A percentile compares a stretch with the other conserved stretches of the same genome.
Evolutionary conservation across 1,140 invertebrate species (phyloP).

Genomic region (Nasonia giraulti): DNA sequence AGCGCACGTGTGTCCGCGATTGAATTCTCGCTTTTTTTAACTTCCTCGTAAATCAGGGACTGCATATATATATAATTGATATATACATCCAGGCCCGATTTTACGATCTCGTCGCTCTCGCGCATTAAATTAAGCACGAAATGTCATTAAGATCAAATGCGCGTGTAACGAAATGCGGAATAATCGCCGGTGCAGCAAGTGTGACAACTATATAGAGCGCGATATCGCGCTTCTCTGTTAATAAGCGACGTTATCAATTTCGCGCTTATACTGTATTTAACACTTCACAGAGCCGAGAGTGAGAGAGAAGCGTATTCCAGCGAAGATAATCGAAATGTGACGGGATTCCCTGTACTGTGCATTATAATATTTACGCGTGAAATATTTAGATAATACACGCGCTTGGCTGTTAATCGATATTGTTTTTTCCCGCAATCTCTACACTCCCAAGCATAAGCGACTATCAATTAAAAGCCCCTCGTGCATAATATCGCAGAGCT

Average conservation of each 20-base stretch:
- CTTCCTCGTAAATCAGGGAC: background rate
- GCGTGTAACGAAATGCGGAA: conserved; percentile 22
- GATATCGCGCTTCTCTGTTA: conserved; percentile 46
- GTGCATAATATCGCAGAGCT: background rate
- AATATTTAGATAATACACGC: conserved; percentile 36
- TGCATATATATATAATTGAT: background rate
- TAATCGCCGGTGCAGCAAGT: conserved; percentile 28
- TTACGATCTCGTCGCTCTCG: background rate
- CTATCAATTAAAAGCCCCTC: no score
- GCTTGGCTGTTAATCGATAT: background rate
- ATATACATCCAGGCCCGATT: background rate
- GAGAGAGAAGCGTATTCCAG: conserved; percentile 2
- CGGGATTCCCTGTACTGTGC: background rate
- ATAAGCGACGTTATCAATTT: conserved; percentile 54
- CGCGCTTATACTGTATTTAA: conserved; percentile 7
- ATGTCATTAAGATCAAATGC: conserved; percentile 37
- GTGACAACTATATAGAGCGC: conserved; percentile 36
- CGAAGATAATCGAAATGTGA: conserved; percentile 36
- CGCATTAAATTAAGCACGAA: conserved; percentile 9
- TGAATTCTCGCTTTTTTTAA: conserved; percentile 15
- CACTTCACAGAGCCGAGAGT: no score
- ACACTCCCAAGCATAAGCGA: background rate
- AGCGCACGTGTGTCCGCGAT: background rate
- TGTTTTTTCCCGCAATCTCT: no score
- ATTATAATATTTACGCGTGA: conserved; percentile 32